A percentile compares a stretch with the other conserved stretches of the same genome.
Conservation (phyloP, 2,797 vertebrate genomes). For the Onychomys arenicola region DNA sequence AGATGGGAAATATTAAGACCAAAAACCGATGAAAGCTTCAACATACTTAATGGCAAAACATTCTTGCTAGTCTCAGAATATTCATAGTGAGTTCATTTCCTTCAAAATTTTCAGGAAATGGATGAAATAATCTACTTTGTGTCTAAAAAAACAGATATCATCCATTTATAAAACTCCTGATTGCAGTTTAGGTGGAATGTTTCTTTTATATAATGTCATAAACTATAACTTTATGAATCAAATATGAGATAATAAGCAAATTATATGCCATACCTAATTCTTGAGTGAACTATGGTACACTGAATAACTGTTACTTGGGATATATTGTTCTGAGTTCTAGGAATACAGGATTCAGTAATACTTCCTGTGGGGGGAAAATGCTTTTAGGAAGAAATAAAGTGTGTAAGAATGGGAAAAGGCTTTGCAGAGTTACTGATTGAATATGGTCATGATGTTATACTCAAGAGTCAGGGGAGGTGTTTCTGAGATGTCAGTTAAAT, state of each 20-base stretch:
- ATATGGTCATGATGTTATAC: not conserved
- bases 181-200: not conserved
- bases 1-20: not conserved
- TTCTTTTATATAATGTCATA: not conserved
- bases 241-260: not conserved
- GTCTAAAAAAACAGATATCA: not conserved
- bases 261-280: not conserved
- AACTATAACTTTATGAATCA: not conserved
- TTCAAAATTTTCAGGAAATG: not conserved
- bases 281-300: not conserved
- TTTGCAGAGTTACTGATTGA: not conserved
- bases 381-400: not conserved
- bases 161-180: not conserved
- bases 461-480: not conserved
- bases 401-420: not conserved
- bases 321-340: not conserved
- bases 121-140: not conserved
- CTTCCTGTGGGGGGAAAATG: not conserved
- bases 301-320: not conserved
- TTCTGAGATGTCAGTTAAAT: not conserved
- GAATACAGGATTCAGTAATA: not conserved
- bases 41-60: slow-evolving; percentile 37
- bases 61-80: not conserved
- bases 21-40: not conserved
- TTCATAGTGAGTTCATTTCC: not conserved